Evolutionary conservation across 2,797 vertebrate genomes (phyloP), one percentile per base, ranked within the genome.

Genomic region (Myotis findleyi): DNA sequence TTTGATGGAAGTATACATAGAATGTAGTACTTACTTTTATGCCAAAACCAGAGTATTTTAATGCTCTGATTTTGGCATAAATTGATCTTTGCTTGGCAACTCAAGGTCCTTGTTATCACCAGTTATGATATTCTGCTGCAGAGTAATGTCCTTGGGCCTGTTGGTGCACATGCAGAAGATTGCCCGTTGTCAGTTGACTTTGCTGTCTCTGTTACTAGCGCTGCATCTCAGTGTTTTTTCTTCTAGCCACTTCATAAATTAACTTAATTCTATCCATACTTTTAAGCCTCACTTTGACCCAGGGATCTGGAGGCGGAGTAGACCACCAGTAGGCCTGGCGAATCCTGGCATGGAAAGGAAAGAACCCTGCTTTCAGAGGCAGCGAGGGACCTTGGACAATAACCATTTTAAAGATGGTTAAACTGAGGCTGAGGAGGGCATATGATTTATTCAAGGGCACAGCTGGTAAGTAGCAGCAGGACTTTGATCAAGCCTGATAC

Each of bases 231-330:
- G 17, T 76, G 59, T 75, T 81, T 91, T 49, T 80, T 86, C 36
- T 81, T 92, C 73, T 62, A 21, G 20, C 51, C 44, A 17, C 8
- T 68, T 72, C 80, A 76, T 27, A 55, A 55, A 71, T 89, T 92
- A 55, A 64, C 41, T 38, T 62, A 38, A 75, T 64, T 93, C 87
- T 82, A 82, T 49, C 49, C 36, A 11, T 89, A 68, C 49, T 49
- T 92, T 87, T 66, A 88, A 94, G 69, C 68, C 33, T 91, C 55
- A 14, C 23, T 16, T 94, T 72, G 69, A 94, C 30, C 36, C 2
- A 2, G 0, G 55, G 36, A 91, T 57, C 38, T 79, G 38, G 79
- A 94, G 66, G 73, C 38, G 85, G 44, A 94, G 68, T 11, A 25
- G 1, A 68, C 44, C 44, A 59, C 27, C 47, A 25, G 82, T 93